Percentiles rank a stretch among this genome's conserved stretches.
Evolutionary conservation across 2,888 invertebrate genomes (phyloP).

Genomic region (Girardia tigrina): DNA sequence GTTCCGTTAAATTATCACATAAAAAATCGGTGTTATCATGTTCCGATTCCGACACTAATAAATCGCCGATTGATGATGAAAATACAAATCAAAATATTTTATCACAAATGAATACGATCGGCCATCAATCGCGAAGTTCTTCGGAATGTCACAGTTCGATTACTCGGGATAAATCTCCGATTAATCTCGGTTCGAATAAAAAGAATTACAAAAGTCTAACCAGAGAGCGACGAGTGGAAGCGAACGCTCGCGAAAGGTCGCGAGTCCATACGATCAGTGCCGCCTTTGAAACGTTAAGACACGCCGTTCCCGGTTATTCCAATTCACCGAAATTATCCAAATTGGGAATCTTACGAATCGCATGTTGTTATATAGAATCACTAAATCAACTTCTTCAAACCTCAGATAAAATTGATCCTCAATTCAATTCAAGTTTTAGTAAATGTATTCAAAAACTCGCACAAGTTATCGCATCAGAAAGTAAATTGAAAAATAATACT

Average conservation of each 20-base stretch:
- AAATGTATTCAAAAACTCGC: slow-evolving; percentile 33
- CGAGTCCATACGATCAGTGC: slow-evolving; percentile 87
- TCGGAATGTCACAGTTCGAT: not conserved
- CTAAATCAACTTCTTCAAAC: slow-evolving; percentile 63
- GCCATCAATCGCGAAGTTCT: not conserved
- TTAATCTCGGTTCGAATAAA: slow-evolving; percentile 5
- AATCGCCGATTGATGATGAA: not conserved
- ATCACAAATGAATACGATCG: too few relatives aligned
- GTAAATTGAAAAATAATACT: slow-evolving; percentile 34
- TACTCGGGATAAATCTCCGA: not conserved
- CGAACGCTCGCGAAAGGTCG: slow-evolving; percentile 78
- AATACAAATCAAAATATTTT: too few relatives aligned
- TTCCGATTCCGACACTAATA: slow-evolving; percentile 7
- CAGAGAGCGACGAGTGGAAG: slow-evolving; percentile 77
- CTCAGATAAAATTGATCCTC: not conserved
- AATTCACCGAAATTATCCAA: slow-evolving; percentile 84
- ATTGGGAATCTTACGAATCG: slow-evolving; percentile 74
- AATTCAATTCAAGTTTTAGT: slow-evolving; percentile 23
- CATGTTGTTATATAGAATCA: slow-evolving; percentile 79
- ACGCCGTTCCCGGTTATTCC: slow-evolving; percentile 73
- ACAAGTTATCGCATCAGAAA: slow-evolving; percentile 31
- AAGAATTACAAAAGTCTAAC: slow-evolving; percentile 83
- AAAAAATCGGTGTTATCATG: not conserved
- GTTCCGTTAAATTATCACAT: not conserved
- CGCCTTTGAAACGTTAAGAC: slow-evolving; percentile 74